Conservation (phyloP, 2,797 vertebrate species). For the Lophius americanus region DNA sequence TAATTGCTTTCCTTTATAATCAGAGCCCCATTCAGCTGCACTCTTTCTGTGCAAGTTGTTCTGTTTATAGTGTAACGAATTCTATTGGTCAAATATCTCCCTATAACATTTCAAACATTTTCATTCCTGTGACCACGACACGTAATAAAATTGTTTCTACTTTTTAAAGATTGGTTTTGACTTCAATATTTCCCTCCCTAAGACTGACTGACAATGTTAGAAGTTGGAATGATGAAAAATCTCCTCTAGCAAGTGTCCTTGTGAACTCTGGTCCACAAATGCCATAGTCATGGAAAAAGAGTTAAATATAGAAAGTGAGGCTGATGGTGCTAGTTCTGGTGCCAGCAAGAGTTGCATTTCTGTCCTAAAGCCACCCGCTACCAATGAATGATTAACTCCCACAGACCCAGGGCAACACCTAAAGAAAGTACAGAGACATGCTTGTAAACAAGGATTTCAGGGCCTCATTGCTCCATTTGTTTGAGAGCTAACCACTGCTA, state of each 20-base stretch:
- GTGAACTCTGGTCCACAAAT: conserved; percentile 78
- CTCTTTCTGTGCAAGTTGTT: no score
- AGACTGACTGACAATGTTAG: conserved; percentile 62
- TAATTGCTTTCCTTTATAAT: no score
- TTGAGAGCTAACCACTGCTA: conserved; percentile 51
- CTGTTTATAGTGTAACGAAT: background rate
- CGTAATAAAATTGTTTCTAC: conserved; percentile 46
- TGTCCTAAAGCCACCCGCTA: conserved; percentile 76
- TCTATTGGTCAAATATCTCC: background rate
- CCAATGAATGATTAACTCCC: conserved; percentile 76
- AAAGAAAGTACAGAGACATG: conserved; percentile 55
- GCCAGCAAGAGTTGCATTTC: conserved; percentile 77
- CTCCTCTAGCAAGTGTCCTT: conserved; percentile 70
- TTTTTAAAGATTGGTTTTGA: conserved; percentile 49
- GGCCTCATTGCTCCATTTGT: conserved; percentile 59
- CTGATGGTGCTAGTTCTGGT: conserved; percentile 75
- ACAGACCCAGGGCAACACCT: conserved; percentile 59
- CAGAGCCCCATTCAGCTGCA: no score
- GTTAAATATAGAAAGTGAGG: conserved; percentile 83
- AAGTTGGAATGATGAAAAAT: conserved; percentile 51
- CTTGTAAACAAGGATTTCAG: conserved; percentile 57
- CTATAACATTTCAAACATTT: conserved; percentile 13
- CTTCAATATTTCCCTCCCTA: conserved; percentile 58
- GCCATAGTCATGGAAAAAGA: conserved; percentile 80
- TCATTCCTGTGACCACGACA: conserved; percentile 18